These are phyloP conservation scores for Athripsodes cinereus DNA, from an alignment of 2,888 invertebrate genomes.

Conservation along the genomic window DNA sequence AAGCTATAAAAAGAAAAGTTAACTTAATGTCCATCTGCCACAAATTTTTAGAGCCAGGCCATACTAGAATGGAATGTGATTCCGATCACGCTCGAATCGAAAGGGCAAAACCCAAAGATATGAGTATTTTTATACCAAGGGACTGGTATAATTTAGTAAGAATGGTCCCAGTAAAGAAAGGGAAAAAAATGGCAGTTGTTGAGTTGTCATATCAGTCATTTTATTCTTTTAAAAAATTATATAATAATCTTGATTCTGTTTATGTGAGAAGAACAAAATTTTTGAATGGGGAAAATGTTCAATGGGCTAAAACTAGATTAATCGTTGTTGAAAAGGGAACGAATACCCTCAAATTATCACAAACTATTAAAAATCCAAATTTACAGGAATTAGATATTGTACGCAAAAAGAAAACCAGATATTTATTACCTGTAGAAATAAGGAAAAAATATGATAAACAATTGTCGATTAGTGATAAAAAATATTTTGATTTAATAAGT, in stretches of 20 bases:
- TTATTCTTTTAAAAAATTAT: neutral
- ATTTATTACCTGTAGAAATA: neutral
- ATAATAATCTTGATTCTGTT: neutral
- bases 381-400: neutral
- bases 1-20: neutral
- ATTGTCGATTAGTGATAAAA: neutral
- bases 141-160: too few relatives aligned
- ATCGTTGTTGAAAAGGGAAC: neutral
- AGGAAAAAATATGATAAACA: neutral
- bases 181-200: neutral
- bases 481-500: neutral
- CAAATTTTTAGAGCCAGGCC: conserved; percentile 4
- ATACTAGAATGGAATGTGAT: conserved; percentile 1
- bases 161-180: conserved; percentile 3
- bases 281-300: neutral
- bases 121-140: conserved; percentile 1
- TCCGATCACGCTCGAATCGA: conserved; percentile 3
- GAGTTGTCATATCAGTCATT: neutral
- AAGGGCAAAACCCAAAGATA: conserved; percentile 2
- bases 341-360: neutral
- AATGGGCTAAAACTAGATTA: neutral
- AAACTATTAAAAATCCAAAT: neutral
- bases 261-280: neutral
- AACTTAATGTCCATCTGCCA: neutral
- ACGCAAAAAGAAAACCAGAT: neutral